phyloP scores from a whole-genome alignment of 2,113 vertebrate genomes.

The Myotis lucifugus region DNA sequence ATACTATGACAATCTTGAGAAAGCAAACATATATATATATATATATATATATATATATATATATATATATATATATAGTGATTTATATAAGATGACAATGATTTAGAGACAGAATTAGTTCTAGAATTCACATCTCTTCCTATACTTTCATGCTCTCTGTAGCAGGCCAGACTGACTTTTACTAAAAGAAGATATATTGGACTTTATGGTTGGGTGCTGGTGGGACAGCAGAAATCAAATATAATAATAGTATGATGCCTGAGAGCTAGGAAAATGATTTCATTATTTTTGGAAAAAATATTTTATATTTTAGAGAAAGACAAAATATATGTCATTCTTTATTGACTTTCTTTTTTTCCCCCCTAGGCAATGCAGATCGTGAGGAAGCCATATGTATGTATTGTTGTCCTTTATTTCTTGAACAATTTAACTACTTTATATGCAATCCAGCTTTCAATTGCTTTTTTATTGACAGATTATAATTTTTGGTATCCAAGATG shows the following conservation, averaged over 20 bases:
- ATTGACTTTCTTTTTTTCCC: conserved; percentile 56
- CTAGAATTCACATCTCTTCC: not conserved
- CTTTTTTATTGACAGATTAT: conserved; percentile 76
- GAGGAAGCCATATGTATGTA: conserved; percentile 74
- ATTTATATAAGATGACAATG: not conserved
- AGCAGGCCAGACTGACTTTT: not conserved
- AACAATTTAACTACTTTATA: conserved; percentile 2
- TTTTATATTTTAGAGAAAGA: not conserved
- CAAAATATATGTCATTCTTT: conserved; percentile 32
- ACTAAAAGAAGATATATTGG: not conserved
- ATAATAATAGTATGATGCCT: not conserved
- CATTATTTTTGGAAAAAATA: not conserved
- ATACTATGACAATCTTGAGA: not conserved
- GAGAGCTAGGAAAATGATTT: not conserved
- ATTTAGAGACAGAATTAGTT: not conserved
- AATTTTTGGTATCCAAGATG: conserved; percentile 75
- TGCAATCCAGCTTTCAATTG: conserved; percentile 56
- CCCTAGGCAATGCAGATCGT: conserved; percentile 68
- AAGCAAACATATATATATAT: too few species aligned
- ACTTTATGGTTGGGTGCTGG: not conserved
- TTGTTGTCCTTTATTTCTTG: conserved; percentile 57
- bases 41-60: too few species aligned
- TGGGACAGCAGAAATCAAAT: not conserved
- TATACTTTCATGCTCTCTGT: not conserved
- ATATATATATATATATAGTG: not conserved